Conservation (phyloP, 2,888 invertebrate genomes). For the Isoperla grammatica region DNA sequence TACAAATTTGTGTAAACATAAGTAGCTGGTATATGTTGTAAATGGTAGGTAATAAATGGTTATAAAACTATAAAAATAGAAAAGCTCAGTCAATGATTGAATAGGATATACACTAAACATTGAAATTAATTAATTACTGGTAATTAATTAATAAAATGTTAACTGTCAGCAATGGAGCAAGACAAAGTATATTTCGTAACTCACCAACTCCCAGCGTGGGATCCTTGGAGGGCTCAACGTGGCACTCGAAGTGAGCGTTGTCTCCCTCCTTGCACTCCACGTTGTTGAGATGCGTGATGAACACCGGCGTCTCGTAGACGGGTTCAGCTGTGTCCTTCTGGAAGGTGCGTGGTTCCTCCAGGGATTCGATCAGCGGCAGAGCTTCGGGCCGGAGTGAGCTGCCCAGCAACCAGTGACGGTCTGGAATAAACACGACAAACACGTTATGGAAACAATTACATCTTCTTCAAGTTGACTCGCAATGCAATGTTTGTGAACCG, state of each 20-base stretch:
- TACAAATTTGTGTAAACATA: too few species aligned
- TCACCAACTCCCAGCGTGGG: conserved; percentile 72
- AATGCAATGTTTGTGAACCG: neutral
- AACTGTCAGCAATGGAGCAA: too few species aligned
- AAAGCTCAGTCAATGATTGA: too few species aligned
- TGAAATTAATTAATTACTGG: too few species aligned
- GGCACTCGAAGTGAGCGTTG: conserved; percentile 84
- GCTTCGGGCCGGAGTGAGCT: conserved; percentile 87
- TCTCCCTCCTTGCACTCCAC: conserved; percentile 84
- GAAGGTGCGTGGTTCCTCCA: conserved; percentile 71
- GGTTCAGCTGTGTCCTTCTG: conserved; percentile 68
- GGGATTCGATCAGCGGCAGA: conserved; percentile 73
- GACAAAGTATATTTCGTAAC: too few species aligned
- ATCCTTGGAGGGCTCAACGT: conserved; percentile 87
- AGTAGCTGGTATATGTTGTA: too few species aligned
- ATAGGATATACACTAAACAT: too few species aligned
- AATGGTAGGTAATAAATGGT: too few species aligned
- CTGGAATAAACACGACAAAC: conserved; percentile 41
- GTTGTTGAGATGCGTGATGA: conserved; percentile 86
- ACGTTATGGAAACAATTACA: neutral
- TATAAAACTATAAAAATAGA: too few species aligned
- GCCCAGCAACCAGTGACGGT: conserved; percentile 80
- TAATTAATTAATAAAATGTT: too few species aligned
- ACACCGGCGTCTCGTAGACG: conserved; percentile 77
- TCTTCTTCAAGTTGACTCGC: neutral